These are phyloP conservation scores for Drosophila neotestacea DNA, from an alignment of 2,888 invertebrate species.

Conservation along the genomic window DNA sequence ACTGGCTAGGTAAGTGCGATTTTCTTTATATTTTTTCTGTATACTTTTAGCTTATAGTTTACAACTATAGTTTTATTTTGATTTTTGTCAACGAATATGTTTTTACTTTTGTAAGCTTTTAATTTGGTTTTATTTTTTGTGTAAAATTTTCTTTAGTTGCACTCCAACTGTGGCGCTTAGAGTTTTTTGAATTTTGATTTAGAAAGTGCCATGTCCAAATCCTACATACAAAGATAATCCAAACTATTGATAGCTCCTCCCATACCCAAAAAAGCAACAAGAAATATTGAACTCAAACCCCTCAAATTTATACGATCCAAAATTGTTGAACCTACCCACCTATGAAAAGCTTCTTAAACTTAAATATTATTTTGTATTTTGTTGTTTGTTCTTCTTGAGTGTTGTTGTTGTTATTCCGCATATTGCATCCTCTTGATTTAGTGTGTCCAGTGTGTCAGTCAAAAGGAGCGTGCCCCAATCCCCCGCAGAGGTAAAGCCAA, in stretches of 20 bases:
- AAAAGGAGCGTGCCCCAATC: slow-evolving; percentile 63
- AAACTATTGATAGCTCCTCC: slow-evolving; percentile 10
- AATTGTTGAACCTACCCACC: slow-evolving; percentile 24
- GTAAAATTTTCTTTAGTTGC: slow-evolving; percentile 39
- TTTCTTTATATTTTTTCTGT: slow-evolving; percentile 63
- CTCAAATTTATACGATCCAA: slow-evolving; percentile 23
- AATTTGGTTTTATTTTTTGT: slow-evolving; percentile 4
- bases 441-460: slow-evolving; percentile 72
- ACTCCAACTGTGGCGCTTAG: slow-evolving; percentile 28
- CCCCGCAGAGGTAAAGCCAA: slow-evolving; percentile 67
- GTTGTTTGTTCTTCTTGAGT: slow-evolving; percentile 55
- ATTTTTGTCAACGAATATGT: slow-evolving; percentile 34
- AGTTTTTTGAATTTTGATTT: slow-evolving; percentile 43
- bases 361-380: slow-evolving; percentile 65
- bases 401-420: slow-evolving; percentile 61
- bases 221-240: slow-evolving; percentile 10
- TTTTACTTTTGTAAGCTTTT: slow-evolving; percentile 14
- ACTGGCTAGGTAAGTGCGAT: slow-evolving; percentile 86
- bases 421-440: slow-evolving; percentile 74
- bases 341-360: slow-evolving; percentile 69
- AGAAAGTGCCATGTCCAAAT: slow-evolving; percentile 18
- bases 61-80: slow-evolving; percentile 33
- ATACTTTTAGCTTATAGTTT: slow-evolving; percentile 67
- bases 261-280: slow-evolving; percentile 1
- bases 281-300: neutral